Evolutionary conservation across 1,140 invertebrate species (phyloP), one percentile per base, ranked within the genome.

Genomic region (Leucophenga varia): DNA sequence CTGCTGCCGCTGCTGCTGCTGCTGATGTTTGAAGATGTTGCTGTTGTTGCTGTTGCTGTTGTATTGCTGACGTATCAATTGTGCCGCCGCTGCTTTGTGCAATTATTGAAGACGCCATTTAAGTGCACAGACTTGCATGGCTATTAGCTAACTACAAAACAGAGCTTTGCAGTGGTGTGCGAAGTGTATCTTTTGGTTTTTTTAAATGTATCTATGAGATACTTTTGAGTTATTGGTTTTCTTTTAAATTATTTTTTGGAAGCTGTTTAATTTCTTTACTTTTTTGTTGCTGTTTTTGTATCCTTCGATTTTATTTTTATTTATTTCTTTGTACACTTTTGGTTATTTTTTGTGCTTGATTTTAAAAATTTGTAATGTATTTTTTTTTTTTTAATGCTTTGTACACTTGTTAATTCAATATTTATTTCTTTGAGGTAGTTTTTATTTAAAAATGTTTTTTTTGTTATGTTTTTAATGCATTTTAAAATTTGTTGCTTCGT

Each of bases 91-190:
- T 59, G 47, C 54, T 59, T 50, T 64, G 65, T 58, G 70, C 70
- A 60, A 73, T 68, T 61, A 73, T 70, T 72, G 69, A 59, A 54
- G 70, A 73, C 63, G 70, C 70, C 70, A 73, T 73, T 72, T 73
- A 73, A 64, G 54, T 47, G 39, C 61, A 39, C 42, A 53, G 46
- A 39, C 43, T 60, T 45, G 69, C 69, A 72, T 72, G 69, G 61
- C 68, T 65, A n/a, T n/a, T n/a, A n/a, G n/a, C n/a, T n/a, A n/a
- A n/a, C n/a, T n/a, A n/a, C n/a, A n/a, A n/a, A n/a, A n/a, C n/a
- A n/a, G n/a, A n/a, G n/a, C n/a, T n/a, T n/a, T n/a, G n/a, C n/a
- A n/a, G n/a, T n/a, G n/a, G n/a, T n/a, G n/a, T n/a, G n/a, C n/a
- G n/a, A n/a, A n/a, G n/a, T n/a, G n/a, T 30, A 9, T 30, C 8